Evolutionary conservation across 2,888 invertebrate genomes (phyloP).

Genomic region (Eristalis pertinax): DNA sequence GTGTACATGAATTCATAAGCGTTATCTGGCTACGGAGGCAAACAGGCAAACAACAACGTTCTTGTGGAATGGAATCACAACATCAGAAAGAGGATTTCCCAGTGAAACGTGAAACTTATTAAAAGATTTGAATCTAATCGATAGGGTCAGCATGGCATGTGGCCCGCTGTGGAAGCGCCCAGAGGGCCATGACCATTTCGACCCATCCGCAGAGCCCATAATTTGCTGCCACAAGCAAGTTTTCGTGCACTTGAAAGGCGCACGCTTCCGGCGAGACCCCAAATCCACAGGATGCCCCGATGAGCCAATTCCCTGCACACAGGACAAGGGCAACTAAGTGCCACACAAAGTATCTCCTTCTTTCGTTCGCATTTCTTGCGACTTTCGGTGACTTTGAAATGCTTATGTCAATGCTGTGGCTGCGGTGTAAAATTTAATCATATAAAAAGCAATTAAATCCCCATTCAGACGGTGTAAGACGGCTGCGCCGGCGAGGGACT

Average conservation of each 20-base stretch:
- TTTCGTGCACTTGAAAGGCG: conserved; percentile 52
- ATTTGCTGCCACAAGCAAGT: conserved; percentile 58
- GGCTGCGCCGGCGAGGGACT: conserved; percentile 6
- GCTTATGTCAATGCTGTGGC: conserved; percentile 22
- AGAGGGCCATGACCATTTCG: background rate
- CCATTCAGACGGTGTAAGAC: conserved; percentile 40
- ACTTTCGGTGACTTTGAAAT: conserved; percentile 26
- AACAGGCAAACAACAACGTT: background rate
- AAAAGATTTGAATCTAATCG: conserved; percentile 79
- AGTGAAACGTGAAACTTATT: conserved; percentile 79
- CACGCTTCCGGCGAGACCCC: background rate
- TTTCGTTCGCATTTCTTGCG: background rate
- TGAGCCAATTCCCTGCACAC: conserved; percentile 3
- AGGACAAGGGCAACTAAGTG: conserved; percentile 16
- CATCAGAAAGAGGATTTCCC: conserved; percentile 66
- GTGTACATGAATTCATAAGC: too few relatives aligned
- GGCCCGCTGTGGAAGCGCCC: background rate
- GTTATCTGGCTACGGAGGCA: too few relatives aligned
- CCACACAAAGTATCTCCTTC: background rate
- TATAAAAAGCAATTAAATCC: conserved; percentile 60
- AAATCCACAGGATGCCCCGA: conserved; percentile 11
- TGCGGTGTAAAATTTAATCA: conserved; percentile 52
- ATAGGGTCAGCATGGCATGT: conserved; percentile 70
- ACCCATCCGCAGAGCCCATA: conserved; percentile 13
- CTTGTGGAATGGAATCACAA: background rate